Evolutionary conservation across 1,140 invertebrate species (phyloP).

Genomic region (Nylanderia fulva): DNA sequence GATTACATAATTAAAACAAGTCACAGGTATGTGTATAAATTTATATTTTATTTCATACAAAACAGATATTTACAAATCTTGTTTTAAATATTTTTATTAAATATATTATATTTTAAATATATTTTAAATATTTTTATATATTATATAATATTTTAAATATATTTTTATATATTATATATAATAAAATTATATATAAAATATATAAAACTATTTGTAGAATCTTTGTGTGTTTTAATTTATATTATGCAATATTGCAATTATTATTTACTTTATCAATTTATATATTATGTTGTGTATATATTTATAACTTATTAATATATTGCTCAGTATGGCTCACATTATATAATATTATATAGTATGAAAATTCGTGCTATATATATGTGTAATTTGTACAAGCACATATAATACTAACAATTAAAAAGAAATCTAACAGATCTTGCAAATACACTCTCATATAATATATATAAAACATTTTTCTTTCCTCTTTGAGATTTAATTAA

Average conservation of each 20-base stretch:
- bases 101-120: conserved; percentile 8
- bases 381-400: neutral
- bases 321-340: neutral
- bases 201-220: conserved; percentile 14
- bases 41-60: conserved; percentile 9
- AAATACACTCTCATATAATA: no score
- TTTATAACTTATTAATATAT: neutral
- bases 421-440: neutral
- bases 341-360: neutral
- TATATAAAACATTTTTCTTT: no score
- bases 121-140: conserved; percentile 20
- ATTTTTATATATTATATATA: no score
- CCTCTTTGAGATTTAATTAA: neutral
- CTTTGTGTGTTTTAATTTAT: neutral
- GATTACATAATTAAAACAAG: neutral
- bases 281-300: neutral
- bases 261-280: neutral
- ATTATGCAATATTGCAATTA: neutral
- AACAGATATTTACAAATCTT: conserved; percentile 19
- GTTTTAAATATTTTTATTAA: no score
- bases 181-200: conserved; percentile 49
- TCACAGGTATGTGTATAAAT: neutral
- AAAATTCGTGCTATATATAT: neutral
- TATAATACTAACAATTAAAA: neutral
- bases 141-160: neutral